Conservation (phyloP, 2,113 vertebrate species). For the Brachypodius melanocephalos region DNA sequence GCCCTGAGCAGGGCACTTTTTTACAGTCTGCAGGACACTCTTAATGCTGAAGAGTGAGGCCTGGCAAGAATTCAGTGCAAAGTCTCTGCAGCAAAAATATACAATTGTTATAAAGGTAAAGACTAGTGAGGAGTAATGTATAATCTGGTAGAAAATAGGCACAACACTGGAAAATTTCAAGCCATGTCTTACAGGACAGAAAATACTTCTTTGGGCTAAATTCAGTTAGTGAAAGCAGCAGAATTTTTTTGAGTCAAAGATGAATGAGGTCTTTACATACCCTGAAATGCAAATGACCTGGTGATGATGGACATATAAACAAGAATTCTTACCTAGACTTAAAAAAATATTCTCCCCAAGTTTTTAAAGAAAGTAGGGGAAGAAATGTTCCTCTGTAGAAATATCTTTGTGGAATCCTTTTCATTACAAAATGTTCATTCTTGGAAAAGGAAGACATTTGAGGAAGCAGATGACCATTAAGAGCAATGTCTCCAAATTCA, state of each 20-base stretch:
- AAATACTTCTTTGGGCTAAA: neutral
- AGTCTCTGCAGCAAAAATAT: neutral
- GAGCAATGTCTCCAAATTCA: neutral
- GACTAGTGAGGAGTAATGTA: neutral
- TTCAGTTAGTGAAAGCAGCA: neutral
- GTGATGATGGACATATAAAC: neutral
- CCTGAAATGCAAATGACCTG: neutral
- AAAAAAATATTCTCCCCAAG: neutral
- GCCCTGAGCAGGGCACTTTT: neutral
- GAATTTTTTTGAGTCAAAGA: neutral
- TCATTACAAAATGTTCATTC: neutral
- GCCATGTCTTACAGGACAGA: neutral
- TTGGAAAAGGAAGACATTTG: neutral
- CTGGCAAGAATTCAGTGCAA: neutral
- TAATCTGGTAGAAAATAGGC: neutral
- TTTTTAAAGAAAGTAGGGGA: neutral
- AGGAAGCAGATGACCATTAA: neutral
- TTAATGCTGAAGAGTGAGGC: neutral
- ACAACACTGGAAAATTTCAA: neutral
- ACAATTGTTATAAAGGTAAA: neutral
- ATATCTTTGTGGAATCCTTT: neutral
- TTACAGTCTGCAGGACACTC: neutral
- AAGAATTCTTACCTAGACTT: neutral
- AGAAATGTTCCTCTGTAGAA: neutral
- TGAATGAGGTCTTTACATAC: neutral